Conservation (phyloP, 30 jellyfish, hydroid and myxozoan species). For the Rhopilema esculentum region DNA sequence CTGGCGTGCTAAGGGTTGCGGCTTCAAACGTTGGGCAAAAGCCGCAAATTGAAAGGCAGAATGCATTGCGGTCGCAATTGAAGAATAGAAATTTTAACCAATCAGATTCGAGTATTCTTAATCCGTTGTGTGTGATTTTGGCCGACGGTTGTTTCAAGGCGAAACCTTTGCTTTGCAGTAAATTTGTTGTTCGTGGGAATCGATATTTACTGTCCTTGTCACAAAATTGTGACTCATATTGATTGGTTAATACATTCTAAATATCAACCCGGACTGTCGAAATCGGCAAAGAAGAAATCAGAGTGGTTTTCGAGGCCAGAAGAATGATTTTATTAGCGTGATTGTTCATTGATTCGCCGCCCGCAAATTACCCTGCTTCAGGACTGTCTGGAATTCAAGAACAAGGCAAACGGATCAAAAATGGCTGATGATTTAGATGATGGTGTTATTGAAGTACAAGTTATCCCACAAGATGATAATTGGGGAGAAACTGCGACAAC, state of each 20-base stretch:
- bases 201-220: neutral
- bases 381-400: conserved; percentile 74
- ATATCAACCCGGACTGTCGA: neutral
- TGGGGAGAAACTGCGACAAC: conserved; percentile 99
- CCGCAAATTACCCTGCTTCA: conserved; percentile 59
- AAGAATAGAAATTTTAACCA: conserved; percentile 58
- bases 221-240: neutral
- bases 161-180: conserved; percentile 52
- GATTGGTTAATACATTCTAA: neutral
- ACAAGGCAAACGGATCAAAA: conserved; percentile 14
- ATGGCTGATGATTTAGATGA: conserved; percentile 96
- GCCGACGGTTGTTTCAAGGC: conserved; percentile 80
- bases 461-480: conserved; percentile 99
- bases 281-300: conserved; percentile 14
- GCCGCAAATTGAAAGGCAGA: conserved; percentile 31
- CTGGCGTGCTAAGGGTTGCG: neutral
- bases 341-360: conserved; percentile 35
- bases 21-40: neutral
- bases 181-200: conserved; percentile 59
- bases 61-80: conserved; percentile 81
- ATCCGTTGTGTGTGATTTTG: conserved; percentile 80
- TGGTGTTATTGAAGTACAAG: conserved; percentile 99
- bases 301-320: conserved; percentile 8
- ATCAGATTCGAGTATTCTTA: conserved; percentile 39
- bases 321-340: conserved; percentile 36